phyloP scores from a whole-genome alignment of 2,888 invertebrate species.

The Lycophotia porphyrea region DNA sequence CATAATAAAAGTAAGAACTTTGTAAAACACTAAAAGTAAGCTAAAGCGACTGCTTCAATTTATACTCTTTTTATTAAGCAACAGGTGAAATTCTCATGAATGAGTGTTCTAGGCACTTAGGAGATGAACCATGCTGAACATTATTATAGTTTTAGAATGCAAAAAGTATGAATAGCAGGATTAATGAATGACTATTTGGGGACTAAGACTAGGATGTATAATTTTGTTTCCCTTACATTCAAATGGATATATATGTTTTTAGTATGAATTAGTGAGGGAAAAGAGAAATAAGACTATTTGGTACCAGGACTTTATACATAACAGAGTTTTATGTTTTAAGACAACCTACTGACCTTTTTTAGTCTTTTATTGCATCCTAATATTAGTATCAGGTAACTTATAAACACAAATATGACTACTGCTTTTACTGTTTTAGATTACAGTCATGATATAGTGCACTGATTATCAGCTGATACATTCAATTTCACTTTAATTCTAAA shows the following conservation, averaged over 20 bases:
- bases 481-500: constrained; percentile 16
- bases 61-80: constrained; percentile 4
- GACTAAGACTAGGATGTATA: neutral
- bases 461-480: constrained; percentile 27
- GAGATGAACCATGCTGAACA: neutral
- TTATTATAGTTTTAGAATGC: constrained; percentile 3
- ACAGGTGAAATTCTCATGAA: constrained; percentile 20
- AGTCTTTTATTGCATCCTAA: neutral
- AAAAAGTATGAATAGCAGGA: neutral
- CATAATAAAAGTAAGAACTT: neutral
- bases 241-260: neutral
- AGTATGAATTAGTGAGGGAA: neutral
- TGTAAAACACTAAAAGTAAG: neutral
- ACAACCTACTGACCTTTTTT: too few species aligned
- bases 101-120: neutral
- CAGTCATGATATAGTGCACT: neutral
- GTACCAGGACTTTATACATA: neutral
- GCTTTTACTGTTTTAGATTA: neutral
- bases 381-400: neutral
- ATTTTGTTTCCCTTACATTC: neutral
- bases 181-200: neutral
- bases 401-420: neutral
- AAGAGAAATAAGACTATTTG: neutral
- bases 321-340: neutral
- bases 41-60: neutral